Percentiles rank a stretch among this genome's conserved stretches.
phyloP scores from a whole-genome alignment of 1,140 invertebrate genomes.

The Trissolcus basalis region DNA sequence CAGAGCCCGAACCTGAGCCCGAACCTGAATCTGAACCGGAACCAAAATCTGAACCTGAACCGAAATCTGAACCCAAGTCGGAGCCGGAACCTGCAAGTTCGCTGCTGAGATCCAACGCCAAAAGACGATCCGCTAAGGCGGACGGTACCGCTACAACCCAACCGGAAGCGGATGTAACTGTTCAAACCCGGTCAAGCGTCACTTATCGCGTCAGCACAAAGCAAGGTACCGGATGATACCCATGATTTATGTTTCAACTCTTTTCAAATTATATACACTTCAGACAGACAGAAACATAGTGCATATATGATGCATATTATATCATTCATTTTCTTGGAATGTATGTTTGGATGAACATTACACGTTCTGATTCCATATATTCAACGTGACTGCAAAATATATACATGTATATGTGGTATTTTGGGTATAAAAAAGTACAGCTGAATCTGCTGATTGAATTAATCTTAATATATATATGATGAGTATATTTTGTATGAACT shows the following conservation, averaged over 20 bases:
- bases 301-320: too few relatives aligned
- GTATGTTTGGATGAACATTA: too few relatives aligned
- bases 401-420: too few relatives aligned
- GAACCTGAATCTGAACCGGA: conserved; percentile 62
- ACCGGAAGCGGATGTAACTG: conserved; percentile 77
- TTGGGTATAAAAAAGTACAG: too few relatives aligned
- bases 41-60: conserved; percentile 58
- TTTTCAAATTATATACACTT: not conserved
- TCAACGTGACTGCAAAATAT: too few relatives aligned
- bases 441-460: too few relatives aligned
- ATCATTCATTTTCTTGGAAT: too few relatives aligned
- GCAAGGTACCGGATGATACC: conserved; percentile 70
- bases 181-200: conserved; percentile 80
- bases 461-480: too few relatives aligned
- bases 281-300: too few relatives aligned
- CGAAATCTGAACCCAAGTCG: conserved; percentile 63
- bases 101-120: conserved; percentile 67
- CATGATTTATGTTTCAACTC: conserved; percentile 1
- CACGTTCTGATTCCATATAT: too few relatives aligned
- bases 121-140: conserved; percentile 72
- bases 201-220: conserved; percentile 83
- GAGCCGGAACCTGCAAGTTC: conserved; percentile 65
- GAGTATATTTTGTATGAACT: too few relatives aligned
- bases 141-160: conserved; percentile 58
- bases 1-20: conserved; percentile 63